These are phyloP conservation scores for Hecatera dysodea DNA, from an alignment of 2,888 invertebrate genomes.

Conservation along the genomic window DNA sequence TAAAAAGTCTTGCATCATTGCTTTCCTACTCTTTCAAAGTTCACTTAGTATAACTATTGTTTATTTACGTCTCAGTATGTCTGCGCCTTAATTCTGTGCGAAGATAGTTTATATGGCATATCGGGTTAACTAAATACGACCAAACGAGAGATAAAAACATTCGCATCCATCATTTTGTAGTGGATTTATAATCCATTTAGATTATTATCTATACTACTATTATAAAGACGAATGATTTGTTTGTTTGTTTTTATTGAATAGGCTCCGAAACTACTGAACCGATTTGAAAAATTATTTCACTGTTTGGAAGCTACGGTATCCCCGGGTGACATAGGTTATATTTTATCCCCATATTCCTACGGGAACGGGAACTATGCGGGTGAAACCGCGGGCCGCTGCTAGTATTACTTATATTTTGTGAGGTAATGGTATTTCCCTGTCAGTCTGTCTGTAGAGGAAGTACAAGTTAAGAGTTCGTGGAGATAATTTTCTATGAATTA, in stretches of 20 bases:
- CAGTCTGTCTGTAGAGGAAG: constrained; percentile 56
- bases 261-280: too few relatives aligned
- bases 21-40: background rate
- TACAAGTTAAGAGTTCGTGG: constrained; percentile 52
- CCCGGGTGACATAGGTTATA: too few relatives aligned
- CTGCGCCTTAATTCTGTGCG: constrained; percentile 51
- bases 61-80: constrained; percentile 12
- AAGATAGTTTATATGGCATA: constrained; percentile 75
- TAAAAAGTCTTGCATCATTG: too few relatives aligned
- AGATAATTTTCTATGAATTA: constrained; percentile 32
- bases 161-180: constrained; percentile 71
- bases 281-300: too few relatives aligned
- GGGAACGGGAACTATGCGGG: too few relatives aligned
- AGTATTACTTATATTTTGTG: constrained; percentile 62
- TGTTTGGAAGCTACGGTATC: too few relatives aligned
- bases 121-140: constrained; percentile 77
- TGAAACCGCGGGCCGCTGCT: too few relatives aligned
- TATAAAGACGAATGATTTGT: too few relatives aligned
- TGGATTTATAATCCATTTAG: constrained; percentile 72
- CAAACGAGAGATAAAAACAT: constrained; percentile 72
- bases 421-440: constrained; percentile 69
- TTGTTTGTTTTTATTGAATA: too few relatives aligned
- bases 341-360: too few relatives aligned
- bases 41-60: background rate
- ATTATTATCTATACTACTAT: too few relatives aligned